phyloP scores from a whole-genome alignment of 2,888 invertebrate species.

The Colostygia pectinataria region DNA sequence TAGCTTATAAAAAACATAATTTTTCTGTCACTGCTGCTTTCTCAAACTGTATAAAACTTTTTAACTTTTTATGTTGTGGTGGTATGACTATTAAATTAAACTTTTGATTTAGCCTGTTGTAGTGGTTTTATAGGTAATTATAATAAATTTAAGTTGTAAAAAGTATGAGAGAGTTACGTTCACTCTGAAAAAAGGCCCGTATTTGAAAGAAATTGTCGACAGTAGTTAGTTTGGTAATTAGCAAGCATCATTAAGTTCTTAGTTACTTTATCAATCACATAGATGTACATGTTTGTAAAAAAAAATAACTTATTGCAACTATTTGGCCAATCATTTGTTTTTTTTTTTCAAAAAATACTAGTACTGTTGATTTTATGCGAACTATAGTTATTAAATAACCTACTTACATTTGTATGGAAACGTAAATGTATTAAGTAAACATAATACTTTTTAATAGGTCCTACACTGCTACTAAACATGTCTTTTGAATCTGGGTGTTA shows the following conservation, averaged over 20 bases:
- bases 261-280: slow-evolving; percentile 22
- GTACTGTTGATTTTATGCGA: too few species aligned
- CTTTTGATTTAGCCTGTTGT: slow-evolving; percentile 53
- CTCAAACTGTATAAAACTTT: slow-evolving; percentile 22
- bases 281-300: slow-evolving; percentile 23
- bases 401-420: too few species aligned
- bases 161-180: slow-evolving; percentile 58
- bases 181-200: slow-evolving; percentile 46
- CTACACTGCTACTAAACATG: slow-evolving; percentile 57
- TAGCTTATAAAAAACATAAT: slow-evolving; percentile 3
- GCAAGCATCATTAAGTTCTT: not conserved
- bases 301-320: not conserved
- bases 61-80: slow-evolving; percentile 32
- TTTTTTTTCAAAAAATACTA: too few species aligned
- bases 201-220: slow-evolving; percentile 21
- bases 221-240: slow-evolving; percentile 20
- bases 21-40: slow-evolving; percentile 19
- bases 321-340: not conserved
- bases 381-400: too few species aligned
- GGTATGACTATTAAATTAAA: slow-evolving; percentile 37
- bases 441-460: too few species aligned
- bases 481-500: slow-evolving; percentile 71
- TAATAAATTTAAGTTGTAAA: slow-evolving; percentile 69
- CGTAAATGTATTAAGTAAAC: too few species aligned
- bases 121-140: slow-evolving; percentile 62